A percentile compares a stretch with the other conserved stretches of the same genome.
phyloP scores from a whole-genome alignment of 2,113 vertebrate genomes.

The Spea bombifrons region DNA sequence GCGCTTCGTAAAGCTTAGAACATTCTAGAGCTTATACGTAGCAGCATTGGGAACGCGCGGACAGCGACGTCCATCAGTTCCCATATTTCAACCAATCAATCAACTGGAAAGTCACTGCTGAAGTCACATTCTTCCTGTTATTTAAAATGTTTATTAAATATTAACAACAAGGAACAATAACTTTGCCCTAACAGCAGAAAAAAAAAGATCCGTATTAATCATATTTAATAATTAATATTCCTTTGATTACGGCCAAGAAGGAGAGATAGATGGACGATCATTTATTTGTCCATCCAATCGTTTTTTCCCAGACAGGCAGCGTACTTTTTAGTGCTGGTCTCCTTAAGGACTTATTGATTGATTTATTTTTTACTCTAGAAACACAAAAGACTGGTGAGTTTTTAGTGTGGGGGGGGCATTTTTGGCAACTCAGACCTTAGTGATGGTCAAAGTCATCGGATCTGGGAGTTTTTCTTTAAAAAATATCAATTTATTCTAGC shows the following conservation, averaged over 20 bases:
- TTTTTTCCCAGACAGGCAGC: background rate
- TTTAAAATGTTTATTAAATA: constrained; percentile 31
- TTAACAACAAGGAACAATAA: constrained; percentile 7
- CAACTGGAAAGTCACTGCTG: constrained; percentile 3
- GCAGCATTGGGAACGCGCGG: background rate
- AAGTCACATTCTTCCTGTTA: constrained; percentile 26
- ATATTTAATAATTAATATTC: constrained; percentile 22
- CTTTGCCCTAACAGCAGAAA: constrained; percentile 11
- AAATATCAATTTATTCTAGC: too few species aligned
- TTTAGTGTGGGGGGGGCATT: too few species aligned
- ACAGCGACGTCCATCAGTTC: background rate
- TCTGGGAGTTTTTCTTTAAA: too few species aligned
- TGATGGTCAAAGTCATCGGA: too few species aligned
- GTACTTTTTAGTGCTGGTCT: too few species aligned
- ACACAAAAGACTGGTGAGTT: too few species aligned
- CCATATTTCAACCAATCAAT: constrained; percentile 15
- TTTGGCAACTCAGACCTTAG: too few species aligned
- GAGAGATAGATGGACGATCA: background rate
- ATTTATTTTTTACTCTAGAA: too few species aligned
- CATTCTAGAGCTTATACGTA: too few species aligned
- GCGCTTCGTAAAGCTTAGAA: too few species aligned
- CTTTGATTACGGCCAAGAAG: constrained; percentile 11
- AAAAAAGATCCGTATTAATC: constrained; percentile 15
- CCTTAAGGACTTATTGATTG: too few species aligned
- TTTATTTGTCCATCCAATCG: background rate